Evolutionary conservation across 2,113 vertebrate species (phyloP).

Genomic region (Tretioscincus oriximinensis): DNA sequence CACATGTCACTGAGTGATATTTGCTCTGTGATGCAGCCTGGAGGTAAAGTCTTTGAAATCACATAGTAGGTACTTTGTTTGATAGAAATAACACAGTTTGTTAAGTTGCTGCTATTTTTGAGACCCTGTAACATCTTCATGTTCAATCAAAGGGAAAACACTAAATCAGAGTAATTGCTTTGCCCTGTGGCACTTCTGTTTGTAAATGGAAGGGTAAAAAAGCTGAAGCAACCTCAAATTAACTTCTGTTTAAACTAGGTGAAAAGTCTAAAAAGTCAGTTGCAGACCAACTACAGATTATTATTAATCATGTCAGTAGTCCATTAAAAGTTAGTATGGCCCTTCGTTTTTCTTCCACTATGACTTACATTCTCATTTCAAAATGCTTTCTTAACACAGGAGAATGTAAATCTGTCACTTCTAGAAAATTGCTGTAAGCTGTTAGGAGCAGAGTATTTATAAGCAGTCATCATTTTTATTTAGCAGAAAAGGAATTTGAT

Average conservation of each 20-base stretch:
- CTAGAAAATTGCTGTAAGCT: constrained; percentile 39
- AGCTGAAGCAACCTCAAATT: constrained; percentile 69
- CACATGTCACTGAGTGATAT: constrained; percentile 70
- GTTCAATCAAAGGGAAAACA: constrained; percentile 72
- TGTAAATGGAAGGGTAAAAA: constrained; percentile 69
- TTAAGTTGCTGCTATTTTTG: constrained; percentile 68
- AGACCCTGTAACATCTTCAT: constrained; percentile 69
- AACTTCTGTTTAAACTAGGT: constrained; percentile 67
- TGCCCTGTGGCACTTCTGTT: constrained; percentile 68
- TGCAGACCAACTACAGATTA: constrained; percentile 48
- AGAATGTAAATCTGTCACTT: constrained; percentile 47
- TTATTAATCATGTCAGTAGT: constrained; percentile 62
- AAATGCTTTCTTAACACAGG: constrained; percentile 53
- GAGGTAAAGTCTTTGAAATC: constrained; percentile 67
- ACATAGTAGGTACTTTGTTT: constrained; percentile 73
- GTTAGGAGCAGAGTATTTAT: constrained; percentile 46
- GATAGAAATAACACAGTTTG: constrained; percentile 64
- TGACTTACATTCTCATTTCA: constrained; percentile 51
- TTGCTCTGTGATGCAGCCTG: constrained; percentile 56
- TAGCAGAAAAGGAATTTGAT: constrained; percentile 39
- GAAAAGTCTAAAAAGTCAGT: constrained; percentile 53
- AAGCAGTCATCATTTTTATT: constrained; percentile 47
- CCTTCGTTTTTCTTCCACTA: constrained; percentile 17
- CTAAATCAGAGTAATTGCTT: constrained; percentile 80
- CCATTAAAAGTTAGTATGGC: constrained; percentile 48